These are phyloP conservation scores for Gambelia wislizenii DNA, from an alignment of 2,797 vertebrate species.

Conservation along the genomic window DNA sequence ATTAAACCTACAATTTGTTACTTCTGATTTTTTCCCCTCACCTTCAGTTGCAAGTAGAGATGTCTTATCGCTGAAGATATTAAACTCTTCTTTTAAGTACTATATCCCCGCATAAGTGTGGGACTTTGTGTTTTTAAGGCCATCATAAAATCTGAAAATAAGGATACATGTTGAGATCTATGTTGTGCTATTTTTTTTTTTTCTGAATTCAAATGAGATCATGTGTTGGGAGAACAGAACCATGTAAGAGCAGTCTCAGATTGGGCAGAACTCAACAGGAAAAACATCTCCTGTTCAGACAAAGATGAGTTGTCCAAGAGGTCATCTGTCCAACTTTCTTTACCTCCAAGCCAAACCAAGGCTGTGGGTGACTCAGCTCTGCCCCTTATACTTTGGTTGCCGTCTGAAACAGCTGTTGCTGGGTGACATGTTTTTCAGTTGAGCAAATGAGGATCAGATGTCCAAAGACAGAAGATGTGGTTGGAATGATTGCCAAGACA, in stretches of 20 bases:
- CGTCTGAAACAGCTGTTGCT: not conserved
- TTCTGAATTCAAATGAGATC: not conserved
- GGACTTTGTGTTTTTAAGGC: not conserved
- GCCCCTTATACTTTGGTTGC: no score
- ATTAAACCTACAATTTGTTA: slow-evolving; percentile 54
- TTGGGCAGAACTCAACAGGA: not conserved
- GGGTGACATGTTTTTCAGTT: no score
- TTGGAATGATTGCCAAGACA: not conserved
- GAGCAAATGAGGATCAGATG: not conserved
- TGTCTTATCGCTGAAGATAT: slow-evolving; percentile 20
- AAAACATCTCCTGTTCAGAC: not conserved
- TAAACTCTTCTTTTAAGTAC: slow-evolving; percentile 21
- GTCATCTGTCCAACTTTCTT: not conserved
- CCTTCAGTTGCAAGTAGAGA: slow-evolving; percentile 37
- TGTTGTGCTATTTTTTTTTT: not conserved
- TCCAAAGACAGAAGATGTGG: not conserved
- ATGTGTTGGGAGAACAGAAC: no score
- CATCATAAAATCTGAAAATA: not conserved
- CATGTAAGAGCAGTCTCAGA: not conserved
- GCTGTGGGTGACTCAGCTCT: not conserved
- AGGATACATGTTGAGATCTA: not conserved
- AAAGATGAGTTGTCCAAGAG: not conserved
- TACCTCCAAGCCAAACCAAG: not conserved
- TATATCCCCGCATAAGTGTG: not conserved
- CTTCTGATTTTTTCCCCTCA: not conserved